These are phyloP conservation scores for Spodoptera littoralis DNA, from an alignment of 2,888 invertebrate species.

Conservation along the genomic window DNA sequence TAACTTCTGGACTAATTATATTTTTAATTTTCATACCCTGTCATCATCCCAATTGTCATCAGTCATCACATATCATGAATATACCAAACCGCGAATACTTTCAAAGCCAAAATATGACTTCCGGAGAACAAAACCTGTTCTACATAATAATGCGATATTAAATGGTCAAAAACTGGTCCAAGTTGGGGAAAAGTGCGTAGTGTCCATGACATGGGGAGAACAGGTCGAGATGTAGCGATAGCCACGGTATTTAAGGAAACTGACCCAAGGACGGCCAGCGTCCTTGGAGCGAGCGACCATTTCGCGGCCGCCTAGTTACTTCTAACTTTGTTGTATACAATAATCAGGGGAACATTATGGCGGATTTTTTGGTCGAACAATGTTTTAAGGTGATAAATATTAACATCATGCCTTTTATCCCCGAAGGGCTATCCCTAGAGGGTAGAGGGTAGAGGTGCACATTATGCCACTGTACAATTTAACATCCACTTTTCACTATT, in stretches of 20 bases:
- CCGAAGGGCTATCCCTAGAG: too few relatives aligned
- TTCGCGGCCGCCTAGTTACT: constrained; percentile 32
- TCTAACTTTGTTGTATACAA: constrained; percentile 4
- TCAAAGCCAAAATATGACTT: too few relatives aligned
- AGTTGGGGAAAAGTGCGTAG: constrained; percentile 34
- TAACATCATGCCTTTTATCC: too few relatives aligned
- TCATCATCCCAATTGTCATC: too few relatives aligned
- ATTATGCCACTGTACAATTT: too few relatives aligned
- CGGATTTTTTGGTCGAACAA: neutral
- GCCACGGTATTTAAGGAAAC: constrained; percentile 54
- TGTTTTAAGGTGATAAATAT: too few relatives aligned
- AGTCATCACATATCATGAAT: too few relatives aligned
- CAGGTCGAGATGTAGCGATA: constrained; percentile 50
- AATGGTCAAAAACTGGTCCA: neutral
- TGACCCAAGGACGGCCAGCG: constrained; percentile 50
- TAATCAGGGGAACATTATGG: neutral
- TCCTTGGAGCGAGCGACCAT: constrained; percentile 42
- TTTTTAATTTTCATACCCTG: too few relatives aligned
- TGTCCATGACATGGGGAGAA: constrained; percentile 50
- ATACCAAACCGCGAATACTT: too few relatives aligned
- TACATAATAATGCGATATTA: constrained; percentile 12
- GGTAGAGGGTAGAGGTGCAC: too few relatives aligned
- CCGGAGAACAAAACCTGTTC: constrained; percentile 3
- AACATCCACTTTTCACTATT: too few relatives aligned
- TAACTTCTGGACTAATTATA: too few relatives aligned